phyloP scores from a whole-genome alignment of 2,797 vertebrate species.

The Heterohyrax brucei region DNA sequence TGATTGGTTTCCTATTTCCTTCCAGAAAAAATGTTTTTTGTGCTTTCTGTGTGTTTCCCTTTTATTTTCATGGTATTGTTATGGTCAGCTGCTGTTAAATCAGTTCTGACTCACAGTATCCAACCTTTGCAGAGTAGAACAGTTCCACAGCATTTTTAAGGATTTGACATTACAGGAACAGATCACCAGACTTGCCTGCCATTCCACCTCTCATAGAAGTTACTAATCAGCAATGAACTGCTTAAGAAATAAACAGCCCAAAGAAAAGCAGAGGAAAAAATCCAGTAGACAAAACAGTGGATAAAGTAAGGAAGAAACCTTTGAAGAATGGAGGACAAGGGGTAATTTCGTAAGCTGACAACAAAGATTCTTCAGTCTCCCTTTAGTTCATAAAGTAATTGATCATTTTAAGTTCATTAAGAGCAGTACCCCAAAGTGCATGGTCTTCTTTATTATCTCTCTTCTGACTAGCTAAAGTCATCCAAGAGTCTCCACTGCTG shows the following conservation, averaged over 20 bases:
- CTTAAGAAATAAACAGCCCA: neutral
- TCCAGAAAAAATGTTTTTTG: neutral
- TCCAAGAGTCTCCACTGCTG: neutral
- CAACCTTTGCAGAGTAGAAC: no score
- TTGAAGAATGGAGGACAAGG: neutral
- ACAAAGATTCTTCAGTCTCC: neutral
- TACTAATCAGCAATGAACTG: slow-evolving; percentile 35
- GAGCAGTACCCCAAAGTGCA: neutral
- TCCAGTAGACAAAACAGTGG: neutral
- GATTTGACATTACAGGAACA: neutral
- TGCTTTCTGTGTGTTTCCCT: neutral
- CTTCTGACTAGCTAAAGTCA: neutral
- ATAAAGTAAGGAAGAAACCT: neutral
- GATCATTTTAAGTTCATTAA: slow-evolving; percentile 11
- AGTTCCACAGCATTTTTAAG: no score
- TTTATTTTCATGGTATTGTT: no score
- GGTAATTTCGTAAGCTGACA: neutral
- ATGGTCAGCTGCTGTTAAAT: no score
- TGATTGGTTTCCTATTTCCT: slow-evolving; percentile 1
- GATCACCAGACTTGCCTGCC: no score
- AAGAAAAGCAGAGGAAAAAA: neutral
- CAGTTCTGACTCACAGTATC: no score
- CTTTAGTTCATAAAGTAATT: slow-evolving; percentile 40
- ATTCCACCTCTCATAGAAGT: neutral
- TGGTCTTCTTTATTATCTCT: neutral